phyloP scores from a whole-genome alignment of 92 coral and sea anemone genomes.

The Epizoanthus stellaris region DNA sequence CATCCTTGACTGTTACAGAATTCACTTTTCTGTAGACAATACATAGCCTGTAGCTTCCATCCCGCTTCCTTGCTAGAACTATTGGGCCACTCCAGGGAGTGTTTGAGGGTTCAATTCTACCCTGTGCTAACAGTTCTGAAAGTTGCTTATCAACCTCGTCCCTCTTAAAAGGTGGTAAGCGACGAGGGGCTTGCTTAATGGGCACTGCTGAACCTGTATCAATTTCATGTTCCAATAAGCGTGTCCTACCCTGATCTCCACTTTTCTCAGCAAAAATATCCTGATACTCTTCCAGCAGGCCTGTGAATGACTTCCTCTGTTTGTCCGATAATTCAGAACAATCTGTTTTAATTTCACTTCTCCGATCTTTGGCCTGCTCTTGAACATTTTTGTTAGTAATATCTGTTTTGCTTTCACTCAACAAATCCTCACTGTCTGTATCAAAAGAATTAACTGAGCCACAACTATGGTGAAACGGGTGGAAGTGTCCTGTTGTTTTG shows the following conservation, averaged over 20 bases:
- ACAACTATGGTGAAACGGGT: conserved; percentile 34
- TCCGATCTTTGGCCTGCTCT: conserved; percentile 13
- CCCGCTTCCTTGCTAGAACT: conserved; percentile 43
- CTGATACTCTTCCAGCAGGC: conserved; percentile 33
- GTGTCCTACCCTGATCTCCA: conserved; percentile 40
- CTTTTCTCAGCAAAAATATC: conserved; percentile 44
- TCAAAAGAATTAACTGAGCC: conserved; percentile 31
- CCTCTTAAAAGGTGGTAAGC: no score
- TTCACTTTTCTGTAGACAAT: conserved; percentile 34
- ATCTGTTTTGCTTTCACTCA: neutral
- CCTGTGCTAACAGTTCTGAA: conserved; percentile 32
- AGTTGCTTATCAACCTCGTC: conserved; percentile 42
- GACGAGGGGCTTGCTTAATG: no score
- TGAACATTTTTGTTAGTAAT: neutral
- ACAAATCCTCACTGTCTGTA: neutral
- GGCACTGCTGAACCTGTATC: no score
- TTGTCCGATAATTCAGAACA: conserved; percentile 39
- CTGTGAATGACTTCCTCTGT: conserved; percentile 18
- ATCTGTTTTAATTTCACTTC: conserved; percentile 14
- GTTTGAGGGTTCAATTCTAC: conserved; percentile 43
- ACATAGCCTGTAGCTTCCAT: conserved; percentile 37
- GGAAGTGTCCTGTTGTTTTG: conserved; percentile 38
- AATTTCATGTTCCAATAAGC: conserved; percentile 16
- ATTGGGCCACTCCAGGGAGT: conserved; percentile 61
- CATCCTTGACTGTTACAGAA: conserved; percentile 46